Evolutionary conservation across 2,113 vertebrate species (phyloP), one percentile per base, ranked within the genome.

Genomic region (Orycteropus afer): DNA sequence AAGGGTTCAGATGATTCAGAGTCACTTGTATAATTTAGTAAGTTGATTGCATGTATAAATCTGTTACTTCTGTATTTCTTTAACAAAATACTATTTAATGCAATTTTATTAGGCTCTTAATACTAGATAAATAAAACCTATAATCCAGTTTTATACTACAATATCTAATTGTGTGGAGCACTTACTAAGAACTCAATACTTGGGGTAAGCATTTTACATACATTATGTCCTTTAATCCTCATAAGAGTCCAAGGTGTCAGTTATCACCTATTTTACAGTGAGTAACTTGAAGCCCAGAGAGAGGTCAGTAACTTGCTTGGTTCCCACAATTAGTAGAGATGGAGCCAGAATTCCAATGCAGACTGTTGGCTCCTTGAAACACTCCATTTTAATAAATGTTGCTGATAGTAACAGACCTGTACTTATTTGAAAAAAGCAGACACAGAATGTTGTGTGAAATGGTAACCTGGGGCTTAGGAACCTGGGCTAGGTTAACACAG

Each of bases 61-160:
- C 55, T 57, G 15, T 93, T 78, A 69, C 45, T 82, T 57, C 55
- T 95, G 55, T 73, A 51, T 55, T 63, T 96, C 4, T 67, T 74
- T 83, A 86, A 37, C 71, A 90, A 90, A 81, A 34, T 22, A 61
- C 34, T 57, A 1, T 37, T 90, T 59, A 89, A 65, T 12, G 14
- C 8, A 80, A 76, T 81, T 37, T 27, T 61, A 79, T 34, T 77
- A 51, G 86, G 25, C 29, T 77, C 34, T 59, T 61, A 90, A 63
- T 63, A 29, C 81, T 65, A 40, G 22, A 49, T 63, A 87, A 78
- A 80, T 61, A 81, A 65, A 90, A 85, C 9, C 8, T 22, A 1
- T 51, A 14, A 49, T 71, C 4, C 77, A 71, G 8, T 15, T 94
- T 82, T 83, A 59, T 29, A 65, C 40, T 37, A 11, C 69, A 90